Base-by-base conservation (phyloP, 2,888 invertebrate species). In the Periphyllus acericola region DNA sequence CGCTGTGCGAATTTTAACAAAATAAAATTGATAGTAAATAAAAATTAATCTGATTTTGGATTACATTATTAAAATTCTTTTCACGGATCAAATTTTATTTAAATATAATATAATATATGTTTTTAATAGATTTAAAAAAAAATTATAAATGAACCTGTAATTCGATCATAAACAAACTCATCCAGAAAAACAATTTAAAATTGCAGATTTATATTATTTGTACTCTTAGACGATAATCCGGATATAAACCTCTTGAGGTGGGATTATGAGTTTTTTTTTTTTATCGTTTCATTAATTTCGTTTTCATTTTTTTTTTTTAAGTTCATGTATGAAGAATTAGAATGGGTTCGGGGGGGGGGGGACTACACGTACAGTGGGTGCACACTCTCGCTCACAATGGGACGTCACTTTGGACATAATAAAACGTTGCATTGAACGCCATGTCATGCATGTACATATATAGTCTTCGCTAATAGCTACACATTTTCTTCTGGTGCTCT, bases 321-420 rank as follows among this genome's bases (percentile, higher is more conserved):
- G 11, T 68, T 29, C 68, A n/a, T 29, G 19, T 19, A 55, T 19
- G 72, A 52, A 72, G n/a, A 60, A 60, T 83, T 60, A 36, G 0
- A 29, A 75, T 60, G 40, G 74, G 55, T n/a, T 83, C 29, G 11
- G n/a, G 68, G 75, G n/a, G n/a, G n/a, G n/a, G n/a, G n/a, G n/a
- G n/a, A n/a, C n/a, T n/a, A n/a, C n/a, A n/a, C n/a, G n/a, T n/a
- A n/a, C n/a, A n/a, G n/a, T 60, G 74, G 9, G 21, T 36, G 5
- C 21, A n/a, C 55, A 34, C 71, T 29, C 71, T 25, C 34, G 32
- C 55, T 55, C 55, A 75, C 74, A 84, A 75, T 40, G 40, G 75
- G 83, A 83, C 32, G 32, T 40, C 83, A 3, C 80, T 66, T 75
- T 29, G 32, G 83, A 84, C 83, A 76, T 84, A 84, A 84, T 84